Base-by-base conservation (phyloP, 2,113 vertebrate genomes). In the Epinephelus lanceolatus region DNA sequence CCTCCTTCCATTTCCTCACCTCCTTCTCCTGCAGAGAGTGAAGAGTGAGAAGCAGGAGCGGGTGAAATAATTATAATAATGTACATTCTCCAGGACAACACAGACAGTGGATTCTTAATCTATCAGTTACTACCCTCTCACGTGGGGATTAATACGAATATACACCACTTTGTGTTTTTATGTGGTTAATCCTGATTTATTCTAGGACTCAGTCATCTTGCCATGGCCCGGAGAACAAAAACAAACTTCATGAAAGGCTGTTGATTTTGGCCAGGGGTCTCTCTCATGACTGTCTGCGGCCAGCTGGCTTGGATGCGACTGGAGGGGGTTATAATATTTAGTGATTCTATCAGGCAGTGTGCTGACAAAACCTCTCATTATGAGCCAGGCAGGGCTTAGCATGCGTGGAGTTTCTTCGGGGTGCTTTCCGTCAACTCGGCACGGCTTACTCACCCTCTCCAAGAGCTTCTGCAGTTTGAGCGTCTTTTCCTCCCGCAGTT, bases 1-100 rank as follows among this genome's bases (percentile, higher is more conserved):
- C 97, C 86, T 99, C 98, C 82, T 99, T 99, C 98, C 98, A 99
- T 82, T 99, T 99, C 59, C 97, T 95, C 15, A 99, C 98, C 89
- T 99, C 98, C 72, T 99, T 99, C 90, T 99, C 98, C 98, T 99
- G 79, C 37, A 89, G 56, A 90, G 45, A 86, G 51, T 6, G 19
- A 84, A 37, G 21, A 63, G 30, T 23, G 57, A 80, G 23, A 40
- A 56, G 49, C 27, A 57, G 4, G 21, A 49, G 56, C 11, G 55
- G 13, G 49, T 23, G n/a, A 37, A n/a, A 42, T 18, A 57, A 45
- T 49, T 62, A 5, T 40, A 40, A 49, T 11, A 62, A 40, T 42
- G 45, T 63, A 71, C 19, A 71, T 60, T 71, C n/a, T 76, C 27
- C 42, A 65, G 57, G 21, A 49, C 60, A 81, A 71, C 37, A 67